Evolutionary conservation across 2,888 invertebrate species (phyloP), one percentile per base, ranked within the genome.

Genomic region (Lycia hirtaria): DNA sequence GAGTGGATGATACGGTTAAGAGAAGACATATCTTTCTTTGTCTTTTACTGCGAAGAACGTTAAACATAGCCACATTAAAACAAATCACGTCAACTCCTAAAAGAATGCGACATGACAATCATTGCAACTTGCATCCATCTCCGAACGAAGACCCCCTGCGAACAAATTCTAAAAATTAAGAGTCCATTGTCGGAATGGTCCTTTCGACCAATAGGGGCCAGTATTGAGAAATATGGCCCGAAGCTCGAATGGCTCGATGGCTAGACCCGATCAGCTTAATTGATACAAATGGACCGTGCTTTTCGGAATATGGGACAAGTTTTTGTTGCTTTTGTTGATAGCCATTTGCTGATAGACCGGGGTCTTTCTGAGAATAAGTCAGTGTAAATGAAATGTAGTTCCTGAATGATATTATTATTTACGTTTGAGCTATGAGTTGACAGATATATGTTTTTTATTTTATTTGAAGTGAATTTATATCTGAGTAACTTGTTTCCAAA

Each of bases 211-310:
- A 82, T 82, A 75, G 78, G 81, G 77, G 75, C 67, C 72, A 65
- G 77, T 75, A 88, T 87, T 79, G 78, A 84, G 84, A 87, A 83
- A 78, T 83, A 87, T 87, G 67, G 78, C 75, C 66, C 65, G 56
- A 56, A 62, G 43, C 69, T 9, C 45, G 66, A 66, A 64, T 68
- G 75, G 43, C 69, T 9, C 45, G 66, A 66, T 65, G 69, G 75
- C 68, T 74, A 40, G 51, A 77, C 77, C 79, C 72, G 76, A 73
- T 69, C 66, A 57, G 32, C 64, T 70, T 84, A 85, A 87, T 87
- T 86, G 85, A 81, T 80, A 87, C 68, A 78, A 86, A 86, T 84
- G 79, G 74, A 64, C 4, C 24, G 62, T 69, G 68, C 65, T 71
- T 70, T 72, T 71, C 43, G 35, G 54, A 22, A 38, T 56, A 53